A percentile compares a stretch with the other conserved stretches of the same genome.
These are phyloP conservation scores for Sceloporus undulatus DNA, from an alignment of 2,113 vertebrate species.

Conservation along the genomic window DNA sequence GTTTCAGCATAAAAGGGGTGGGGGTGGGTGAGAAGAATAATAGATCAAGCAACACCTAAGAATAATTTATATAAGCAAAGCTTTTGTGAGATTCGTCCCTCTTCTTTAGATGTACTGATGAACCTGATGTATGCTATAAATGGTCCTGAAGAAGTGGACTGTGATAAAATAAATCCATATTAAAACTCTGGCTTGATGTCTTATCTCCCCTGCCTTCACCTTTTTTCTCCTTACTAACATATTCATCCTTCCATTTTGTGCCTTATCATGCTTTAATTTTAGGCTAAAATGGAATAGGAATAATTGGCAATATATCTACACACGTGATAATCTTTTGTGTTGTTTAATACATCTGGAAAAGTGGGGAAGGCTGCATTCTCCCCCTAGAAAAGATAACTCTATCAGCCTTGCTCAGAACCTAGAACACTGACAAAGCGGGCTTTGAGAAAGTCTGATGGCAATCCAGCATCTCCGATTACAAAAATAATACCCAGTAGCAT, in stretches of 20 bases:
- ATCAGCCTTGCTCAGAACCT: conserved; percentile 26
- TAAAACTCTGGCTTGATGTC: no score
- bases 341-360: neutral
- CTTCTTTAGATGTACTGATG: no score
- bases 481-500: conserved; percentile 61
- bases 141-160: no score
- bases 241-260: neutral
- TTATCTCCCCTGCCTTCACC: no score
- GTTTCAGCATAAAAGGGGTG: no score
- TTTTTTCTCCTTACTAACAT: neutral
- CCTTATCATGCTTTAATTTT: neutral
- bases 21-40: no score
- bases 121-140: no score
- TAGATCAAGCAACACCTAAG: no score
- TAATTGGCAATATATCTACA: neutral
- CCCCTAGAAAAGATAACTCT: neutral
- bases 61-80: no score
- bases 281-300: neutral
- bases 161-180: no score
- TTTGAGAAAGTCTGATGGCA: conserved; percentile 41
- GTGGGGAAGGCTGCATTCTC: no score
- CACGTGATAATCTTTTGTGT: neutral
- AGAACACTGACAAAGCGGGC: conserved; percentile 6
- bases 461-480: conserved; percentile 46
- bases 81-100: no score